phyloP scores from a whole-genome alignment of 37 sponge, comb jelly and placozoan species.

The Oscarella lobularis region DNA sequence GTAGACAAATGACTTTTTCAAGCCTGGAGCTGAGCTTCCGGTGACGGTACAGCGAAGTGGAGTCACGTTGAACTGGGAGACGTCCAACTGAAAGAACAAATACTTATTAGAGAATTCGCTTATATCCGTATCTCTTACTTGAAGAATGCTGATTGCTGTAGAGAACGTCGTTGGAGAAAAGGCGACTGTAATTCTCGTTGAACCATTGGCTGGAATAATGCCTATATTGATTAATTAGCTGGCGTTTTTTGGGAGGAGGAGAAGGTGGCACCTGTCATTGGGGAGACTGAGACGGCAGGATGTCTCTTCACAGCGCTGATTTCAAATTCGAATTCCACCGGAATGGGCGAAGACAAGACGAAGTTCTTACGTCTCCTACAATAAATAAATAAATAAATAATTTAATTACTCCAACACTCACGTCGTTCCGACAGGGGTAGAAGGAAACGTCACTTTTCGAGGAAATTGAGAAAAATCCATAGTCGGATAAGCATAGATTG shows the following conservation, averaged over 20 bases:
- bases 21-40: slow-evolving; percentile 64
- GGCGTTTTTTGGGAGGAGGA: neutral
- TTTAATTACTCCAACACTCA: neutral
- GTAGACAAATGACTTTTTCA: slow-evolving; percentile 39
- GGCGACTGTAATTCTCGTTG: slow-evolving; percentile 30
- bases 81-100: slow-evolving; percentile 32
- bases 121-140: slow-evolving; percentile 21
- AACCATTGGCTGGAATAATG: slow-evolving; percentile 47
- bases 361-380: slow-evolving; percentile 15
- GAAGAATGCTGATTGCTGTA: slow-evolving; percentile 55
- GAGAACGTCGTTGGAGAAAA: slow-evolving; percentile 66
- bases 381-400: neutral
- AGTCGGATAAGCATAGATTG: slow-evolving; percentile 82
- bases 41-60: slow-evolving; percentile 47
- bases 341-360: slow-evolving; percentile 36
- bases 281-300: slow-evolving; percentile 30
- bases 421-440: slow-evolving; percentile 63
- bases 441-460: slow-evolving; percentile 42
- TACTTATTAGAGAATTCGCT: slow-evolving; percentile 1
- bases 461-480: slow-evolving; percentile 53
- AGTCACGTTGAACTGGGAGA: slow-evolving; percentile 59
- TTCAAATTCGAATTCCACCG: slow-evolving; percentile 56
- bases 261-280: slow-evolving; percentile 42
- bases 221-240: slow-evolving; percentile 20
- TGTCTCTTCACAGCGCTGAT: slow-evolving; percentile 17